Base-by-base conservation (phyloP, 2,797 vertebrate species). In the Linurgus olivaceus region DNA sequence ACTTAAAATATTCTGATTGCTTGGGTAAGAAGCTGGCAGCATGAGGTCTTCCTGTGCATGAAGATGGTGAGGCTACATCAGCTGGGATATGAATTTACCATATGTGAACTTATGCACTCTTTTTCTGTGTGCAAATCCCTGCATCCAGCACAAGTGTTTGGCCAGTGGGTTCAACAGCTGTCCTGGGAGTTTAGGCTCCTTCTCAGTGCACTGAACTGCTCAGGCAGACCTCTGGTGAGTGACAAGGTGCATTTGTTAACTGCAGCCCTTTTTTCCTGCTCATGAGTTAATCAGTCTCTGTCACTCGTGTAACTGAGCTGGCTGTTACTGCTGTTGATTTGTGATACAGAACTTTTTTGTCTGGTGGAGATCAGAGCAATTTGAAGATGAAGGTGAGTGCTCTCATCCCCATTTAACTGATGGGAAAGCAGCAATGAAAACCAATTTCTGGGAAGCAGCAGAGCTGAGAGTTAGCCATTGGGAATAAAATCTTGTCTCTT, bases 401-500 rank as follows among this genome's bases (percentile, higher is more conserved):
- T 90, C 81, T 87, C 65, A 86, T 73, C 70, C 65, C 11, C 31
- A 21, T 80, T 86, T 90, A 77, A 63, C n/a, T 88, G 82, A 79
- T 61, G 72, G 37, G 57, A 38, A 94, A 94, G 51, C 42, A 74
- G 82, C 38, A 61, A 29, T 44, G 91, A 80, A 80, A 88, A 88
- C 70, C 28, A 82, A 40, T 72, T 93, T 72, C 40, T 93, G 73
- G 55, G 79, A 92, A 86, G 66, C 59, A 88, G 44, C 31, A 75
- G 59, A 93, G 51, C 80, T 94, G 74, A 79, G 37, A 81, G 70
- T 24, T 93, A 83, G 76, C 88, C 48, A 48, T 17, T 85, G 81
- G 77, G 82, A 73, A 92, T 86, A 86, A 94, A 87, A 94, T 66
- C 48, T 55, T 78, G 20, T 76, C 66, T 94, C 55, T 76, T 79